Evolutionary conservation across 2,797 vertebrate species (phyloP), one percentile per base, ranked within the genome.

Genomic region (Rhinoraja longicauda): DNA sequence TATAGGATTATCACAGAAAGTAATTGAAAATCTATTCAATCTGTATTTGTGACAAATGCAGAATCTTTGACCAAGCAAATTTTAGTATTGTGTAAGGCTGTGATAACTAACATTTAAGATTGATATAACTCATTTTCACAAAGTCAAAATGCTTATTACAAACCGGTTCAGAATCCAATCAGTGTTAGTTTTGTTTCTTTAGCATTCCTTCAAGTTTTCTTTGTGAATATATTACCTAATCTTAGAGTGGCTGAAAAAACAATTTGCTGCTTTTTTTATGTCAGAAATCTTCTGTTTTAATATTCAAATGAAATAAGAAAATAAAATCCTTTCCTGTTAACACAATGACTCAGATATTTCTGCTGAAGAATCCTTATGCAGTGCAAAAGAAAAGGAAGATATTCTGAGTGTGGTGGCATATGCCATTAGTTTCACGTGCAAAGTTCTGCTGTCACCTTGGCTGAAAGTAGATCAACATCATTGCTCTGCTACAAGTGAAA

Each of bases 1-100:
- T 62, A n/a, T 62, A 57, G 29, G 53, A 86, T 62, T 57, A 62
- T 86, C 59, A 62, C 29, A 62, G 82, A 15, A 86, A 64, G 29
- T 86, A n/a, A 86, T 86, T 86, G 82, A 86, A 59, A 84, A 86
- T 86, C 82, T 15, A 62, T 57, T 86, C 24, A 21, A 53, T 84
- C 53, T 62, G 15, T 57, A 86, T n/a, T 59, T 84, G 24, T 84
- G 81, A 62, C 57, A n/a, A 86, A 15, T 86, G n/a, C 13, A 32
- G 82, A 0, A 62, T n/a, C 62, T 62, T 62, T 86, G 29, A 64
- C 82, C 57, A 17, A n/a, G 32, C 1, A 17, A 21, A 13, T 57
- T 84, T 57, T 8, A 53, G 29, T 26, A 13, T 57, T 2, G 4
- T 84, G 59, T 57, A 59, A 29, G 10, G 81, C 81, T 57, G 24